Base-by-base conservation (phyloP, 2,888 invertebrate species). In the Pollenia amentaria region DNA sequence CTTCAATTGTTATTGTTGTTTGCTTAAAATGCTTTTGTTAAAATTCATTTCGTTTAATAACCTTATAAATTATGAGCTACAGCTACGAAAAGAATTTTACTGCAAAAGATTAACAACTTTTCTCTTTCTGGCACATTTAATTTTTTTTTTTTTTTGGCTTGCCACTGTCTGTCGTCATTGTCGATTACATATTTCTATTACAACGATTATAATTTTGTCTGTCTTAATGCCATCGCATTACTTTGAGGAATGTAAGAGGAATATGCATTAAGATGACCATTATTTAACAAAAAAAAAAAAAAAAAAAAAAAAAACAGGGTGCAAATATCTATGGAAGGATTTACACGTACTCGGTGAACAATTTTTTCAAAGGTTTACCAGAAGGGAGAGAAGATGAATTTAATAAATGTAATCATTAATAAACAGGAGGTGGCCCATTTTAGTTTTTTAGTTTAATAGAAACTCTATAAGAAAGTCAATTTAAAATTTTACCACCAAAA, bases 81-180 rank as follows among this genome's bases (percentile, higher is more conserved):
- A 77, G 80, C 77, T 83, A 57, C 18, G 67, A 84, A 69, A 80
- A 81, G 53, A 46, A 81, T 77, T 84, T 87, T 69, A 84, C 80
- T 84, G 80, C 60, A 51, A 87, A 77, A 87, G 87, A 87, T 87
- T 87, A 87, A 84, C 87, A 87, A 87, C 11, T 73, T 84, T 83
- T 83, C 70, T 51, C 16, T 44, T 69, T 29, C 18, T 21, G 29
- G 6, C 29, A 29, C 4, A 29, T 6, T 40, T 0, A n/a, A n/a
- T 18, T 3, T 14, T 55, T 55, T 29, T 42, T 1, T 21, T 11
- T 60, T 16, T 46, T 16, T 44, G 16, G 18, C n/a, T 46, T 46
- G 2, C 7, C 16, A 29, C 29, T 29, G 29, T 29, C 16, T n/a
- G 29, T 14, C 8, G 40, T 21, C 40, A 29, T 16, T 48, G 18